These are phyloP conservation scores for Oceanodroma leucorhoa DNA, from an alignment of 2,797 vertebrate genomes.

Conservation along the genomic window DNA sequence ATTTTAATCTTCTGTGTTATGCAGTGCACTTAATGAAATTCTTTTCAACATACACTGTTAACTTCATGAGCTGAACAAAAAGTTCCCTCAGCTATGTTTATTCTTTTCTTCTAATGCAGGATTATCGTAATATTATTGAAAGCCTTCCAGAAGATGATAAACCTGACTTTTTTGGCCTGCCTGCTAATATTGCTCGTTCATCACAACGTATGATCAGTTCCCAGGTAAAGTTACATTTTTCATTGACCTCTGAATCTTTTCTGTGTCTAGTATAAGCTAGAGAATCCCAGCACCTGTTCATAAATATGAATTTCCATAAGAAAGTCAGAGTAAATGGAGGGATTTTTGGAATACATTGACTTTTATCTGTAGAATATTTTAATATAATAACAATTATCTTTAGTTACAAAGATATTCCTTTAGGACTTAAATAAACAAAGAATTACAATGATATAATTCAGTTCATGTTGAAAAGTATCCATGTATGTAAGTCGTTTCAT, in stretches of 20 bases:
- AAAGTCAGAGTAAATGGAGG: not conserved
- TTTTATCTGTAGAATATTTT: not conserved
- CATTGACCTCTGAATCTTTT: not conserved
- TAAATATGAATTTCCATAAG: not conserved
- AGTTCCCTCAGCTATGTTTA: not conserved
- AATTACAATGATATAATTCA: not conserved
- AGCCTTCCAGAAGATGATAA: slow-evolving; percentile 94
- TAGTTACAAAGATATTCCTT: not conserved
- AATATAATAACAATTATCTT: not conserved
- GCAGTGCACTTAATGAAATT: not conserved
- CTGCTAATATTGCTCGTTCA: slow-evolving; percentile 93
- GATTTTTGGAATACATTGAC: not conserved
- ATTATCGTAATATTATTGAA: slow-evolving; percentile 89
- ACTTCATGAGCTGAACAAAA: not conserved
- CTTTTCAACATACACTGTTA: not conserved
- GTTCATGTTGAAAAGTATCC: not conserved
- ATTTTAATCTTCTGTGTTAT: not conserved
- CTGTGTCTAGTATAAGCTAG: not conserved
- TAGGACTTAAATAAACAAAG: not conserved
- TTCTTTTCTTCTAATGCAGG: slow-evolving; percentile 73
- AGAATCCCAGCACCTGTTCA: not conserved
- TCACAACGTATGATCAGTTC: slow-evolving; percentile 92
- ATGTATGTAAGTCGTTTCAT: not conserved
- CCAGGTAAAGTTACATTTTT: slow-evolving; percentile 78
- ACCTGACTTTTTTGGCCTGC: slow-evolving; percentile 92